Evolutionary conservation across 2,888 invertebrate genomes (phyloP), one percentile per base, ranked within the genome.

Genomic region (Cacoxenus indagator): DNA sequence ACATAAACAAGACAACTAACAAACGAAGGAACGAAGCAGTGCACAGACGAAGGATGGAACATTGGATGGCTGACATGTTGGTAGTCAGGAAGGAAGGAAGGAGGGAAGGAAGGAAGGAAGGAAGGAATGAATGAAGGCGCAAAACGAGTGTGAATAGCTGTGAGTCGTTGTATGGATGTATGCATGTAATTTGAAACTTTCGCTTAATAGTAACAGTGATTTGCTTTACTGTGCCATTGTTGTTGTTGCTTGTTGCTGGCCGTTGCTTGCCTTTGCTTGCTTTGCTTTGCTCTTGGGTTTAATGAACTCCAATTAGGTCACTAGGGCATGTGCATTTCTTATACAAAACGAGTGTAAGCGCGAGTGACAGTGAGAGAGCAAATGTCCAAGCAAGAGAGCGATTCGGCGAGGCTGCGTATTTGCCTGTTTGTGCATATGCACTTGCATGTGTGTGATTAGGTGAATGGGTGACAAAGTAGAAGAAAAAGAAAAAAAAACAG

Each of bases 281-380:
- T 55, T n/a, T n/a, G 67, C 70, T 73, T 73, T 72, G 75, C 73
- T 64, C 62, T 67, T 43, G 70, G 83, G 87, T 87, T 88, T 85
- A 88, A 87, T 84, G 86, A 87, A 86, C 87, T 84, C 78, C 74
- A 88, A 84, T 73, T 82, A 73, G 87, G 87, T 87, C 84, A 87
- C 81, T 87, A 82, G 87, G 86, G 79, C 64, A 67, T 24, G 80
- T 86, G 85, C 86, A 85, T 78, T 82, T 78, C 76, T 74, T 69
- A 75, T 31, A 71, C 45, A 43, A 24, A 9, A 54, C 17, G 57
- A 68, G 45, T 8, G 17, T 64, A 17, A 14, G 51, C 19, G 8
- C 19, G 65, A 64, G 65, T 31, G 67, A 51, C 14, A 51, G 24
- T n/a, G 55, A 45, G 24, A 26, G 55, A 48, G 57, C 46, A 67